Conservation (phyloP, 2,888 invertebrate species). For the Agapostemon virescens region DNA sequence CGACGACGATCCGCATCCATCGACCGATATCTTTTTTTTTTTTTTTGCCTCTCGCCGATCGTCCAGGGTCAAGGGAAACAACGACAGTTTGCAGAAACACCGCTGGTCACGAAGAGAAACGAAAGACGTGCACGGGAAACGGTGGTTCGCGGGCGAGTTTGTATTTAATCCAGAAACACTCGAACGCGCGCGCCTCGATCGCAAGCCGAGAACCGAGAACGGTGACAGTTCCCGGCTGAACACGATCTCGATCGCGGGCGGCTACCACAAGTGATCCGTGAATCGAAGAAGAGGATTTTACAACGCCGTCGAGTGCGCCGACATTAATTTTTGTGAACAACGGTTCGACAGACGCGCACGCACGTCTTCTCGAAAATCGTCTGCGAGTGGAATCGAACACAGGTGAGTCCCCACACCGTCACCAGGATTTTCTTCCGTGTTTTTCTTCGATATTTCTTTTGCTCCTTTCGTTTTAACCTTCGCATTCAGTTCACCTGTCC, state of each 20-base stretch:
- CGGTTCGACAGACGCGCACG: constrained; percentile 48
- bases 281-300: constrained; percentile 50
- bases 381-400: constrained; percentile 62
- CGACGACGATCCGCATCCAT: neutral
- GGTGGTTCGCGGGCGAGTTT: constrained; percentile 5
- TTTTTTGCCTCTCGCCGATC: no score
- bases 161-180: constrained; percentile 17
- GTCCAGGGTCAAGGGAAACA: constrained; percentile 5
- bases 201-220: constrained; percentile 1
- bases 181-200: constrained; percentile 42
- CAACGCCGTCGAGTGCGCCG: constrained; percentile 56
- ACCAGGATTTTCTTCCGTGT: constrained; percentile 13
- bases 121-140: constrained; percentile 1
- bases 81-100: neutral
- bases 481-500: no score
- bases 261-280: constrained; percentile 61
- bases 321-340: constrained; percentile 62
- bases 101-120: no score
- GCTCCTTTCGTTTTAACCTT: neutral
- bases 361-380: constrained; percentile 66
- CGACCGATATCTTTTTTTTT: neutral
- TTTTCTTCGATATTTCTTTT: constrained; percentile 13
- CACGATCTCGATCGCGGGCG: constrained; percentile 18
- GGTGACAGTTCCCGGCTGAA: constrained; percentile 10
- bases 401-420: constrained; percentile 60